Evolutionary conservation across 2,797 vertebrate genomes (phyloP), one percentile per base, ranked within the genome.

Genomic region (Hemitrygon akajei): DNA sequence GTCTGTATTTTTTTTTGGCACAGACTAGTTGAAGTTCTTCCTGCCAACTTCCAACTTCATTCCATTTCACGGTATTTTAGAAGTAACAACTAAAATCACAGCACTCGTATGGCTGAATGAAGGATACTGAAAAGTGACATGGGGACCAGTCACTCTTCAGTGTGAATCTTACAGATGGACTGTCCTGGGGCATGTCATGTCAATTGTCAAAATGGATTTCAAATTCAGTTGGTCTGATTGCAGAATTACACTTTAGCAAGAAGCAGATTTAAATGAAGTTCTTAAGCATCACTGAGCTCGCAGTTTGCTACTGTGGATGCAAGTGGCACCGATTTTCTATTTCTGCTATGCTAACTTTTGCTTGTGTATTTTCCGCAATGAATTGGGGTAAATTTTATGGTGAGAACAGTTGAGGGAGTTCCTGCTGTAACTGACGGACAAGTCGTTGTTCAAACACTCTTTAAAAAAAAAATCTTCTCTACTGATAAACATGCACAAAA

Each of bases 21-120:
- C 91, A 47, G 69, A 76, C 27, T 71, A 56, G 69, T 18, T 76
- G 37, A 73, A 73, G 34, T 25, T 7, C 9, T 75, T 75, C 71
- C 34, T 92, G 89, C 34, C 89, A 92, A 73, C 69, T 73, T 91
- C 69, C 47, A 73, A 92, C 40, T 75, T 75, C 71, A 56, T 93
- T 93, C 91, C 34, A 18, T 37, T 7, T 40, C 11, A 30, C 1
- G 47, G 81, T 7, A 25, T 47, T 34, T 91, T 37, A 47, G 89
- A 71, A 47, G 9, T 40, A 73, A 18, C 22, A 92, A 93, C 25
- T 76, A 40, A 69, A 93, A 56, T 30, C 27, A 56, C 7, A 47
- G 40, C 11, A 76, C 25, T 56, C 1, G 34, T 0, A 66, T 47
- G 69, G 47, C 91, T 73, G 66, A 75, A 47, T 56, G 30, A 73